phyloP scores from a whole-genome alignment of 2,113 vertebrate species.

The Garra rufa region DNA sequence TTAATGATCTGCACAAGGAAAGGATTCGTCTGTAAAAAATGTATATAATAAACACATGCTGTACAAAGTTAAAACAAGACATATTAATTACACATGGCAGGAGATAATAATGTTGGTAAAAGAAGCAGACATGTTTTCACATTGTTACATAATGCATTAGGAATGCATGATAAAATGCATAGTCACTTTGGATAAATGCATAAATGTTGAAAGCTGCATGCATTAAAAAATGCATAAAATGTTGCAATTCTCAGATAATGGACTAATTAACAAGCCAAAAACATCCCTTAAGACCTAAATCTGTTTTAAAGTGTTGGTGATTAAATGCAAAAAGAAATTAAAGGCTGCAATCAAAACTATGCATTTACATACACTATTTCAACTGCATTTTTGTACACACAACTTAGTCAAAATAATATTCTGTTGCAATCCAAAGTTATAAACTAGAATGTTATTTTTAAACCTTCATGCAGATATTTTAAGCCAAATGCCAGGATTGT shows the following conservation, averaged over 20 bases:
- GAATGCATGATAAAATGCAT: neutral
- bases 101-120: neutral
- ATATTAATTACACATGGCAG: neutral
- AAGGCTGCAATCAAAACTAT: neutral
- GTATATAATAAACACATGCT: neutral
- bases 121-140: neutral
- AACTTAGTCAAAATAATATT: neutral
- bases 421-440: neutral
- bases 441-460: neutral
- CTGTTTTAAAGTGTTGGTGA: neutral
- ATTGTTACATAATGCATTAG: neutral
- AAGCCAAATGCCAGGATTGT: constrained; percentile 2
- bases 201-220: neutral
- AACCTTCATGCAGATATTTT: neutral
- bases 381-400: neutral
- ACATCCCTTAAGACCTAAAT: neutral
- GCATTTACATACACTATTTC: neutral
- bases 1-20: neutral
- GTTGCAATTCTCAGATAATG: neutral
- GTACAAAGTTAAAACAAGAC: neutral
- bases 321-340: no score
- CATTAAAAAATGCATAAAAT: neutral
- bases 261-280: neutral
- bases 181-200: neutral
- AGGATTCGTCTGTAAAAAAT: neutral